Evolutionary conservation across 2,888 invertebrate genomes (phyloP), one percentile per base, ranked within the genome.

Genomic region (Trissolcus brochymenae): DNA sequence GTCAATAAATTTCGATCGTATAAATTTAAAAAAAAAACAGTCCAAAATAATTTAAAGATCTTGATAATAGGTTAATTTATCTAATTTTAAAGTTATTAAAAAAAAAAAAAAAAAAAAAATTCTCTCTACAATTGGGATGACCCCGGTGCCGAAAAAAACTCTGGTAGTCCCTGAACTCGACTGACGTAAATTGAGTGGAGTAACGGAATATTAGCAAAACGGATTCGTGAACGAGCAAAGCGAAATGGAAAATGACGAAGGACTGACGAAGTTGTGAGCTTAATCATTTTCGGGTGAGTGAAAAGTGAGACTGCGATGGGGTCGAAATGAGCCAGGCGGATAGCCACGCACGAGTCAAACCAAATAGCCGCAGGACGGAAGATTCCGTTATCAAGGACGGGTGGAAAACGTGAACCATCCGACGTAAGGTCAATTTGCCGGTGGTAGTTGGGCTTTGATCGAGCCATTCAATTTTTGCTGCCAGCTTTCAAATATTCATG

Each of bases 401-500:
- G 61, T 29, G 25, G 62, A 56, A 51, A 57, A 55, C 40, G 16
- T 25, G 71, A 56, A 51, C 51, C 41, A 17, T 29, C 17, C 49
- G 14, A 50, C 53, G 51, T 75, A 64, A 75, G 68, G 75, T 75
- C 75, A 64, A 75, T 75, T 75, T 75, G 35, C 21, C 50, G 35
- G 68, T 51, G 49, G 50, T 55, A 25, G 35, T n/a, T 55, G n/a
- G 54, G 59, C 75, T 68, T 64, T 75, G 74, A 43, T 60, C 66
- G 40, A 57, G 67, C 65, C 74, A 67, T 75, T 68, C 68, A 68
- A 68, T 68, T 75, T 74, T 66, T 74, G 46, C 53, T n/a, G 16
- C 74, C 6, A 49, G 57, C 40, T 64, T 75, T 75, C 59, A 64
- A 75, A 64, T 64, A 75, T 75, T 68, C 59, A 75, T 64, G 68